A percentile compares a stretch with the other conserved stretches of the same genome.
phyloP scores from a whole-genome alignment of 64 coral and sea anemone genomes.

The Catalaphyllia jardinei region DNA sequence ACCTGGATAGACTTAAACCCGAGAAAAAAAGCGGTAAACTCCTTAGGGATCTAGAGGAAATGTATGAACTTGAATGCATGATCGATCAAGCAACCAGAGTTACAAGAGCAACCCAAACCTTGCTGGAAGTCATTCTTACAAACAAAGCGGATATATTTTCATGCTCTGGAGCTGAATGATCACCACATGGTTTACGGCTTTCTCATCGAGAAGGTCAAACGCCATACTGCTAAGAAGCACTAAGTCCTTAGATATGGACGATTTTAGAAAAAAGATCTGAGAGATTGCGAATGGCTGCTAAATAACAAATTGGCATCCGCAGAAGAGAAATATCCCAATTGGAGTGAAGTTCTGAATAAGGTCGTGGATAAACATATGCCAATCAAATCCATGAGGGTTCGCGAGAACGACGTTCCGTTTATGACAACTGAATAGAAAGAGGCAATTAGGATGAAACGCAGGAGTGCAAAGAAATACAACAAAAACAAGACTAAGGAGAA shows the following conservation, averaged over 20 bases:
- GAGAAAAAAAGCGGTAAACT: constrained; percentile 44
- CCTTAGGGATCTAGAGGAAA: constrained; percentile 36
- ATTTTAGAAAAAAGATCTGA: constrained; percentile 19
- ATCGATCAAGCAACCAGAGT: not conserved
- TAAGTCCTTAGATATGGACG: constrained; percentile 24
- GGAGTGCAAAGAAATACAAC: constrained; percentile 20
- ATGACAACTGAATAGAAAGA: constrained; percentile 36
- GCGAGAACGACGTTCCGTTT: constrained; percentile 29
- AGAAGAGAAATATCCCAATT: constrained; percentile 13
- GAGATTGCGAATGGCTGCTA: not conserved
- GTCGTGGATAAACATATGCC: constrained; percentile 43
- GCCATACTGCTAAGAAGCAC: constrained; percentile 48
- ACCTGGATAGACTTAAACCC: constrained; percentile 40
- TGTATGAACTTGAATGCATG: constrained; percentile 17
- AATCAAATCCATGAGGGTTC: constrained; percentile 16
- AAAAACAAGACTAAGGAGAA: not conserved
- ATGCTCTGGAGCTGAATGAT: constrained; percentile 37
- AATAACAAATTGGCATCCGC: not conserved
- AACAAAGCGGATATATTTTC: constrained; percentile 23
- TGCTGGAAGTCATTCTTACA: constrained; percentile 60
- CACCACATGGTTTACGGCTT: constrained; percentile 46
- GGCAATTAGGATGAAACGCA: constrained; percentile 37
- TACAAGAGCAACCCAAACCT: constrained; percentile 29
- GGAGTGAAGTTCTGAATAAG: not conserved
- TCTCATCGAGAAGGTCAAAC: constrained; percentile 9